A percentile compares a stretch with the other conserved stretches of the same genome.
phyloP scores from a whole-genome alignment of 2,113 vertebrate genomes.

The Hassar affinis region DNA sequence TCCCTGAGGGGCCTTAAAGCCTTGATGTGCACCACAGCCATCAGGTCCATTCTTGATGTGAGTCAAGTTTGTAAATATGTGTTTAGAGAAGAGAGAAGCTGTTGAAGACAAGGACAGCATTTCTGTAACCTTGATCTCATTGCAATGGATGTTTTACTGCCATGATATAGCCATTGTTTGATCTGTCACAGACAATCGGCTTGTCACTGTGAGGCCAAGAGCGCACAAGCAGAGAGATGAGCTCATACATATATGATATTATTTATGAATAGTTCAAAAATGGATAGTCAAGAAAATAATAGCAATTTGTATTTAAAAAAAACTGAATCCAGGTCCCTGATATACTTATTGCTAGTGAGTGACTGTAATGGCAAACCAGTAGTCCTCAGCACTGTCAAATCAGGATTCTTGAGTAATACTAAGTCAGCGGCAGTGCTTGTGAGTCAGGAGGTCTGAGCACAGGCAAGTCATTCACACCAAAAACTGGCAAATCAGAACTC shows the following conservation, averaged over 20 bases:
- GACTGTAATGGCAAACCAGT: too few species aligned
- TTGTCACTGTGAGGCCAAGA: slow-evolving; percentile 3
- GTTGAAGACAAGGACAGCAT: neutral
- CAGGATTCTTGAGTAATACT: too few species aligned
- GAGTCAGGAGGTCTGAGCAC: too few species aligned
- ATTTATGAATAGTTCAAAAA: neutral
- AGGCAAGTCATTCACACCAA: too few species aligned
- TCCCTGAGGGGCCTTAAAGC: neutral
- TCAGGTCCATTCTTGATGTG: neutral
- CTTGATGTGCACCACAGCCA: neutral
- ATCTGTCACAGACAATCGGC: slow-evolving; percentile 14
- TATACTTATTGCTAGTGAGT: too few species aligned
- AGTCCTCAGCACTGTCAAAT: too few species aligned
- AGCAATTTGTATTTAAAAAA: too few species aligned
- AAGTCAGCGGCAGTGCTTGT: too few species aligned
- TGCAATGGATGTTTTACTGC: slow-evolving; percentile 30
- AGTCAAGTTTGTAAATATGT: neutral
- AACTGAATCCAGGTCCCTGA: too few species aligned
- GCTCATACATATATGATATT: neutral
- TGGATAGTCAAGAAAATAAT: neutral
- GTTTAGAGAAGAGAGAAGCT: neutral
- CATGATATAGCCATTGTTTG: slow-evolving; percentile 15
- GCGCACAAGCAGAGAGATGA: neutral
- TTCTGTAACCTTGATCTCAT: slow-evolving; percentile 33
- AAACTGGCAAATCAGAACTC: neutral